phyloP scores from a whole-genome alignment of 2,113 vertebrate genomes.

The Onychostruthus taczanowskii region DNA sequence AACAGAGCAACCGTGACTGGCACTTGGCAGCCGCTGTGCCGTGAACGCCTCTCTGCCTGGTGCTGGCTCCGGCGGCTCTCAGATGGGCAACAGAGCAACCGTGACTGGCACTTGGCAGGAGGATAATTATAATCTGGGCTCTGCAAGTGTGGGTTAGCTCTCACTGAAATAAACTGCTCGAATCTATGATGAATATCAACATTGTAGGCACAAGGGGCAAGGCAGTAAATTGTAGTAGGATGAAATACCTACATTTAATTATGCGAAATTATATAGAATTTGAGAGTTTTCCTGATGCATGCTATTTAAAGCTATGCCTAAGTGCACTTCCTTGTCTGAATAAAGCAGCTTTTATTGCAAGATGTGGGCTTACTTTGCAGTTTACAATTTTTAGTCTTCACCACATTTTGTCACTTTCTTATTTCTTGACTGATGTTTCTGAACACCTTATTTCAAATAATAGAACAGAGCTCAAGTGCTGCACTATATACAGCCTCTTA shows the following conservation, averaged over 20 bases:
- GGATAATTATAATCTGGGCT: slow-evolving; percentile 72
- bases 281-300: slow-evolving; percentile 67
- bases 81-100: slow-evolving; percentile 10
- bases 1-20: slow-evolving; percentile 32
- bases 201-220: slow-evolving; percentile 74
- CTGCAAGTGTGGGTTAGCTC: slow-evolving; percentile 73
- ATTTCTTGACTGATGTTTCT: slow-evolving; percentile 17
- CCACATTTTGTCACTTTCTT: slow-evolving; percentile 43
- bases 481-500: neutral
- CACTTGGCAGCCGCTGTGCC: neutral
- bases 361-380: slow-evolving; percentile 46
- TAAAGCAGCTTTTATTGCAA: slow-evolving; percentile 64
- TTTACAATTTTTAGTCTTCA: slow-evolving; percentile 29
- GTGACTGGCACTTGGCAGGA: slow-evolving; percentile 49
- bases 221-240: slow-evolving; percentile 77
- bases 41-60: neutral
- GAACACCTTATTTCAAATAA: slow-evolving; percentile 13
- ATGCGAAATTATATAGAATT: slow-evolving; percentile 82
- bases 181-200: slow-evolving; percentile 70
- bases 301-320: slow-evolving; percentile 75
- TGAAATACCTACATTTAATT: slow-evolving; percentile 83
- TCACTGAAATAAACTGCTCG: slow-evolving; percentile 75
- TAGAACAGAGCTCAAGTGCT: neutral
- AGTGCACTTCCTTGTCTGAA: slow-evolving; percentile 60
- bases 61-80: neutral